These are phyloP conservation scores for Sebastes cheni DNA, from an alignment of 2,797 vertebrate genomes.

Conservation along the genomic window DNA sequence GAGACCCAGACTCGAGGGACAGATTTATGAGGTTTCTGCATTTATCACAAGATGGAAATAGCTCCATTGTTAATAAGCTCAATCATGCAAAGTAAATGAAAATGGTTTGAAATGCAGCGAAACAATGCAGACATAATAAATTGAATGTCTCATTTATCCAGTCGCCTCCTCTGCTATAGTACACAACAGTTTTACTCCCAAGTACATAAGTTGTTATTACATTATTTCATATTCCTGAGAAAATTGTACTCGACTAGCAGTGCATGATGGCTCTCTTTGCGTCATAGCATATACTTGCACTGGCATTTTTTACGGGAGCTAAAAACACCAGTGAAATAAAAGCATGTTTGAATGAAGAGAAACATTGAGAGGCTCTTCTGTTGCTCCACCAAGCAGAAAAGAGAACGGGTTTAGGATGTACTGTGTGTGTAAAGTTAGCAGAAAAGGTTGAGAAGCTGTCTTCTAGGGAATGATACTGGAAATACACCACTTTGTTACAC, in stretches of 20 bases:
- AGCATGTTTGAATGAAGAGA: not conserved
- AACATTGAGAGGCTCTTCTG: not conserved
- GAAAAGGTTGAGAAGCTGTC: not conserved
- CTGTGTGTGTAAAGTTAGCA: not conserved
- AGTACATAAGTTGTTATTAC: too few species aligned
- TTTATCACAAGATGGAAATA: slow-evolving; percentile 31
- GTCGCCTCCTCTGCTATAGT: not conserved
- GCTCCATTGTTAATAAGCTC: slow-evolving; percentile 16
- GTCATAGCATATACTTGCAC: not conserved
- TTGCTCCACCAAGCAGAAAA: not conserved
- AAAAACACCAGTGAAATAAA: not conserved
- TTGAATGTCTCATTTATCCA: not conserved
- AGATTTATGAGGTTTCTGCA: not conserved
- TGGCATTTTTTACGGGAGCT: not conserved
- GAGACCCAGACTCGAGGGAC: slow-evolving; percentile 4
- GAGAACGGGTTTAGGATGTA: not conserved
- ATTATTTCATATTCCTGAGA: not conserved
- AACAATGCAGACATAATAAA: not conserved
- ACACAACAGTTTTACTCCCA: not conserved
- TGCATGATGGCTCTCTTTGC: not conserved
- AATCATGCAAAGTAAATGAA: slow-evolving; percentile 22
- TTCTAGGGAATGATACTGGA: not conserved
- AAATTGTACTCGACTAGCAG: not conserved
- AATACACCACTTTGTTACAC: not conserved
- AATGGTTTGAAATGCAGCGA: slow-evolving; percentile 2